phyloP scores from a whole-genome alignment of 2,888 invertebrate species.

The Aphodius granarius region DNA sequence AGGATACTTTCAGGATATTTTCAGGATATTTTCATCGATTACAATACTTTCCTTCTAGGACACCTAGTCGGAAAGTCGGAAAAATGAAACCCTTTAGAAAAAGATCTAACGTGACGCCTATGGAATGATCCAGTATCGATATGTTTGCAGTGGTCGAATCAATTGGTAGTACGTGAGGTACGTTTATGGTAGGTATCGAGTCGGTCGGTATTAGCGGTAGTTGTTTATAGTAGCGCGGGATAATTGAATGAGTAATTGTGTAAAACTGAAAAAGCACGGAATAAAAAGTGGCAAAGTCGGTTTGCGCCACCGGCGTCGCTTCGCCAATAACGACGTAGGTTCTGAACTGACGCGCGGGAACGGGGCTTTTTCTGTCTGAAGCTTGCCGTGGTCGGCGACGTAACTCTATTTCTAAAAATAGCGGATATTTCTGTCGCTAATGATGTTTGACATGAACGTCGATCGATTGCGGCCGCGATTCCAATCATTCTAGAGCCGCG shows the following conservation, averaged over 20 bases:
- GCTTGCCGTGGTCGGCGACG: neutral
- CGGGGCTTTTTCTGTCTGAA: neutral
- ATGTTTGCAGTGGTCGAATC: conserved; percentile 23
- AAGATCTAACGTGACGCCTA: too few species aligned
- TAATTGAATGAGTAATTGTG: conserved; percentile 25
- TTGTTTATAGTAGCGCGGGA: conserved; percentile 22
- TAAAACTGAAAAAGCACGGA: conserved; percentile 5
- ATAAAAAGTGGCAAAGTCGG: neutral
- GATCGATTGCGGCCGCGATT: neutral
- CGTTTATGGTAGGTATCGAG: conserved; percentile 22
- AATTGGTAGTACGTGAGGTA: conserved; percentile 26
- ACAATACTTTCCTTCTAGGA: too few species aligned
- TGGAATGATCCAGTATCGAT: too few species aligned
- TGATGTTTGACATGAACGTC: neutral
- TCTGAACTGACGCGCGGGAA: neutral
- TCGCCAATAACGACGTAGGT: neutral
- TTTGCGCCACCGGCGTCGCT: neutral
- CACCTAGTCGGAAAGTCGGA: too few species aligned
- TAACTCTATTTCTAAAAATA: neutral
- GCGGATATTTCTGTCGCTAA: neutral
- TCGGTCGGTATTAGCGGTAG: conserved; percentile 20
- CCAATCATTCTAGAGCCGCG: neutral
- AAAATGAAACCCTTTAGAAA: too few species aligned
- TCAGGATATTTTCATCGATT: too few species aligned
- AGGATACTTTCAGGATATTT: too few species aligned